Evolutionary conservation across 2,797 vertebrate genomes (phyloP), one percentile per base, ranked within the genome.

Genomic region (Hoplostethus mediterraneus): DNA sequence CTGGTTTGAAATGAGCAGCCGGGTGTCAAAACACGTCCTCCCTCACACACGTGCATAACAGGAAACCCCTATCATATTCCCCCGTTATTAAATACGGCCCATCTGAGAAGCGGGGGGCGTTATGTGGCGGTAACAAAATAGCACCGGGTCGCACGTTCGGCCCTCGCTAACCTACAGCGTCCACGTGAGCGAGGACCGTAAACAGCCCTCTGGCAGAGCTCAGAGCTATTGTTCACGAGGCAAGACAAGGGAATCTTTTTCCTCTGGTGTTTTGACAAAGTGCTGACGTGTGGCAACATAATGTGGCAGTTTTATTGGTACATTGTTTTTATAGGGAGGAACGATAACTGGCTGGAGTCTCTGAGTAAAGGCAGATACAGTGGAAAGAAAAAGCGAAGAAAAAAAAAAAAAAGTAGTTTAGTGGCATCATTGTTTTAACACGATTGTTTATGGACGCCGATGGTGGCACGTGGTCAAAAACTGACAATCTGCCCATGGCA

Each of bases 21-120:
- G 64, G 40, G 53, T 62, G 56, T 74, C 79, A 79, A 75, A 90
- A 84, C 65, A 85, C 33, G 69, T 83, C 83, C 65, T 67, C 52
- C 82, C 75, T 83, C 61, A 55, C 14, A 40, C 51, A 65, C 6
- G 67, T 13, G 53, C 56, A 71, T 5, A 51, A 71, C 57, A 85
- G 86, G 87, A 79, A 21, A 82, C 61, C 3, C 3, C 30, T 65
- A 58, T 63, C 3, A 16, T 30, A 47, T 70, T 67, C 72, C 28
- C 75, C 77, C 73, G 55, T 83, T 62, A 90, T 90, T 86, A 87
- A 42, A 63, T 73, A 40, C 65, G 80, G 52, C 65, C 76, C 36
- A 54, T 77, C 42, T 44, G 48, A 81, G 66, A 73, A 77, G 61
- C 3, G 28, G 58, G 58, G 79, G 84, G 64, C 74, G 85, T 79